phyloP scores from a whole-genome alignment of 1,140 invertebrate species.

The Leptinotarsa texana region DNA sequence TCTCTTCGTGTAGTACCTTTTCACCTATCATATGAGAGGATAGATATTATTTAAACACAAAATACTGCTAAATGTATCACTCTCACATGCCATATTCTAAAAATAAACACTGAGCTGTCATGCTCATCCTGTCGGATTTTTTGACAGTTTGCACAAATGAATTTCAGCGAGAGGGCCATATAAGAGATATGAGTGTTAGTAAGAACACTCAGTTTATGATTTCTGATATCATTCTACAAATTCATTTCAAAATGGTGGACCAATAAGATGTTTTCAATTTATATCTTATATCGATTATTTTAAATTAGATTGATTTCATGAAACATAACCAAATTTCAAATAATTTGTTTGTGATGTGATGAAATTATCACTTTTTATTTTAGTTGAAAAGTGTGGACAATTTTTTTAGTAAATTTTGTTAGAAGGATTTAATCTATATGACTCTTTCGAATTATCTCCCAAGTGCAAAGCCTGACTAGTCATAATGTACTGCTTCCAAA shows the following conservation, averaged over 20 bases:
- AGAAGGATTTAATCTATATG: not conserved
- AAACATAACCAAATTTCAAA: not conserved
- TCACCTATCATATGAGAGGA: conserved; percentile 40
- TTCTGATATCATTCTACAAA: too few relatives aligned
- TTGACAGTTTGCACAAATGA: conserved; percentile 34
- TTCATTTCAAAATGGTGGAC: too few relatives aligned
- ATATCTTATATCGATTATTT: too few relatives aligned
- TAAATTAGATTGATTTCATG: too few relatives aligned
- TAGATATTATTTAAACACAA: conserved; percentile 36
- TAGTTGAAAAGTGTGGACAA: not conserved
- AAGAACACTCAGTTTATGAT: too few relatives aligned
- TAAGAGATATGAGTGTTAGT: too few relatives aligned
- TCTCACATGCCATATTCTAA: conserved; percentile 51
- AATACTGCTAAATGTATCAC: conserved; percentile 39
- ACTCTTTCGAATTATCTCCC: not conserved
- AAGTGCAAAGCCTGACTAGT: conserved; percentile 16
- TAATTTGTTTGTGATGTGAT: not conserved
- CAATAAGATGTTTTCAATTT: too few relatives aligned
- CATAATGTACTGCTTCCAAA: conserved; percentile 50
- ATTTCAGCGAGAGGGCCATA: too few relatives aligned
- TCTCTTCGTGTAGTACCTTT: conserved; percentile 36
- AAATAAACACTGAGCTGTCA: conserved; percentile 39
- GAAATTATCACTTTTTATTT: not conserved
- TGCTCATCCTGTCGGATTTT: conserved; percentile 46
- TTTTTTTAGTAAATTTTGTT: too few relatives aligned